Conservation (phyloP, 1,140 invertebrate genomes). For the Geopemphigus sp. region DNA sequence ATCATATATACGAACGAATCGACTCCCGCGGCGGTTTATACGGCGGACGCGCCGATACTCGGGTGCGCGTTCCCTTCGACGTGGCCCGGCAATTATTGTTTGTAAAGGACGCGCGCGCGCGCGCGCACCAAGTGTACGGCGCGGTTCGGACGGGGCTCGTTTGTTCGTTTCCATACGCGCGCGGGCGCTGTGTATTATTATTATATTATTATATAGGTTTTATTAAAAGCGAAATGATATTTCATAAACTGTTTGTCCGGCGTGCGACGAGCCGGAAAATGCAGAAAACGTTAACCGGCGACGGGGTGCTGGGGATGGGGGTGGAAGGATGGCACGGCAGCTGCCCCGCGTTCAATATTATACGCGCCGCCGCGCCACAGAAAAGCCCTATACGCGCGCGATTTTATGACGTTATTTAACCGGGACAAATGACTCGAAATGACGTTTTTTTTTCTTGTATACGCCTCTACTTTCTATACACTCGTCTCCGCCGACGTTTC, state of each 20-base stretch:
- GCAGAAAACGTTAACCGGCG: neutral
- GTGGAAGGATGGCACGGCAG: conserved; percentile 5
- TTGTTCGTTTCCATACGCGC: conserved; percentile 3
- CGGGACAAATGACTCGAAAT: conserved; percentile 44
- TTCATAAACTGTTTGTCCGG: conserved; percentile 47
- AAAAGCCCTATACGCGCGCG: conserved; percentile 1
- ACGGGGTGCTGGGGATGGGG: neutral
- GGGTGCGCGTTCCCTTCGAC: conserved; percentile 17
- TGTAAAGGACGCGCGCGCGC: conserved; percentile 11
- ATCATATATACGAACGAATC: neutral
- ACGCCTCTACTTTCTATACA: too few species aligned
- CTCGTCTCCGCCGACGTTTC: too few species aligned
- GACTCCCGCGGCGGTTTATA: neutral
- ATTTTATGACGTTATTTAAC: conserved; percentile 33
- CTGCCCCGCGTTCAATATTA: too few species aligned
- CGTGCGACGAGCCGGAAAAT: conserved; percentile 44
- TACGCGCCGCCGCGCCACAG: neutral
- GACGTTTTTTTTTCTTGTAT: too few species aligned
- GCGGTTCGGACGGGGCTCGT: neutral
- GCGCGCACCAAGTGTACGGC: too few species aligned
- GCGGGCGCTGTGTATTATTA: conserved; percentile 16
- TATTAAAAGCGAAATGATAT: conserved; percentile 47
- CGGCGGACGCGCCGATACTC: neutral
- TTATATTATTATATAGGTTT: conserved; percentile 28
- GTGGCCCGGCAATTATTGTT: conserved; percentile 21